Conservation (phyloP, 2,888 invertebrate genomes). For the Parthenolecanium corni region DNA sequence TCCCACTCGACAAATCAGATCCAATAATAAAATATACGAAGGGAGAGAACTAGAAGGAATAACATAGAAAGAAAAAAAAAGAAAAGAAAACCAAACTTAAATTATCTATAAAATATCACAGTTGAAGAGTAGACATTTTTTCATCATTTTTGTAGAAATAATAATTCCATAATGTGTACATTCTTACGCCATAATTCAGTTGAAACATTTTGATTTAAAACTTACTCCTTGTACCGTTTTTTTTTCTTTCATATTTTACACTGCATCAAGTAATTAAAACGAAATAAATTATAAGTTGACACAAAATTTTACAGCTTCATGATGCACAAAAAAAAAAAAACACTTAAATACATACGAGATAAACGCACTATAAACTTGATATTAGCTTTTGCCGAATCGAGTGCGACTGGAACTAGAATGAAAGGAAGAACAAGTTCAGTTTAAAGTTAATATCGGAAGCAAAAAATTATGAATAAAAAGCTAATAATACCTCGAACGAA, state of each 20-base stretch:
- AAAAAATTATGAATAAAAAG: neutral
- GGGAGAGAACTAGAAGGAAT: neutral
- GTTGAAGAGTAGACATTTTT: too few relatives aligned
- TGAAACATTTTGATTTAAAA: too few relatives aligned
- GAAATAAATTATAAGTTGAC: too few relatives aligned
- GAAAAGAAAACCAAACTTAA: neutral
- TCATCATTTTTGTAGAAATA: too few relatives aligned
- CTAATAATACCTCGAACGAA: slow-evolving; percentile 4
- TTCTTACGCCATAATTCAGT: neutral
- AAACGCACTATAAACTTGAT: neutral
- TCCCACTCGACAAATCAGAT: too few relatives aligned
- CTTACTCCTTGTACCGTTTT: too few relatives aligned
- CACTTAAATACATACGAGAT: neutral
- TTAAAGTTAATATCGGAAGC: neutral
- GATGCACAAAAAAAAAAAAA: neutral
- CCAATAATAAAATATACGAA: neutral
- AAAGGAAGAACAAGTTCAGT: neutral
- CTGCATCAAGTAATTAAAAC: too few relatives aligned
- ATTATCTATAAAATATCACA: slow-evolving; percentile 11
- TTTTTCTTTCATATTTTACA: too few relatives aligned
- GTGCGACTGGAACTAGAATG: slow-evolving; percentile 5
- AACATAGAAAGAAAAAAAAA: neutral
- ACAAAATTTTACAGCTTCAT: too few relatives aligned
- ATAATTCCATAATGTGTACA: neutral
- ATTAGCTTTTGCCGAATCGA: neutral